phyloP scores from a whole-genome alignment of 2,797 vertebrate species.

The Arrhamphus sclerolepis region DNA sequence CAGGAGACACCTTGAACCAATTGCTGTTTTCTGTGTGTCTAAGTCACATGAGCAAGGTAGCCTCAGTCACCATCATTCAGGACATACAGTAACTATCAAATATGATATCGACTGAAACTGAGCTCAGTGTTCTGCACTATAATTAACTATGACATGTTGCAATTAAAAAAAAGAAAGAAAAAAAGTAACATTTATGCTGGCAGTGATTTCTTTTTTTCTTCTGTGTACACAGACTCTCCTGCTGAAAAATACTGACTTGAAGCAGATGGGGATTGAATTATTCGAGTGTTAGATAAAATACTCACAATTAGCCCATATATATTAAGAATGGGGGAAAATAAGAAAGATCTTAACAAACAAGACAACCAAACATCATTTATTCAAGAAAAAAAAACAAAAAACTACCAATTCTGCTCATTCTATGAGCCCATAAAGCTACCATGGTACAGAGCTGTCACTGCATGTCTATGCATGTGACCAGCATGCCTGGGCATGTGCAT shows the following conservation, averaged over 20 bases:
- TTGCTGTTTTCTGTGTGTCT: conserved; percentile 12
- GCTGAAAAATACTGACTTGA: no score
- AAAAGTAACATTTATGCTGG: no score
- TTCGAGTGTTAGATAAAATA: no score
- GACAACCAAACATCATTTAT: no score
- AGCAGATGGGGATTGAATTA: no score
- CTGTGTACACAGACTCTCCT: no score
- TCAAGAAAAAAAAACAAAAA: no score
- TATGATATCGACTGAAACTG: conserved; percentile 5
- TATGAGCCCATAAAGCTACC: neutral
- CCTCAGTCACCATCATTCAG: conserved; percentile 13
- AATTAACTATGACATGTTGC: conserved; percentile 1
- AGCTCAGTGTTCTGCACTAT: conserved; percentile 7
- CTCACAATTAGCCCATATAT: no score
- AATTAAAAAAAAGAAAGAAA: no score
- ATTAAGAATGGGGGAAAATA: no score
- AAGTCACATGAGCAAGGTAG: conserved; percentile 7
- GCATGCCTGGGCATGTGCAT: neutral
- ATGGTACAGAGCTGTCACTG: neutral
- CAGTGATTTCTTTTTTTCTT: no score
- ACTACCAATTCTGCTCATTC: neutral
- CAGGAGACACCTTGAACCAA: conserved; percentile 57
- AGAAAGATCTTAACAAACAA: no score
- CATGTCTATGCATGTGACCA: conserved; percentile 19
- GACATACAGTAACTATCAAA: conserved; percentile 15